phyloP scores from a whole-genome alignment of 2,797 vertebrate species.

The Hydrocynus forskahlii region DNA sequence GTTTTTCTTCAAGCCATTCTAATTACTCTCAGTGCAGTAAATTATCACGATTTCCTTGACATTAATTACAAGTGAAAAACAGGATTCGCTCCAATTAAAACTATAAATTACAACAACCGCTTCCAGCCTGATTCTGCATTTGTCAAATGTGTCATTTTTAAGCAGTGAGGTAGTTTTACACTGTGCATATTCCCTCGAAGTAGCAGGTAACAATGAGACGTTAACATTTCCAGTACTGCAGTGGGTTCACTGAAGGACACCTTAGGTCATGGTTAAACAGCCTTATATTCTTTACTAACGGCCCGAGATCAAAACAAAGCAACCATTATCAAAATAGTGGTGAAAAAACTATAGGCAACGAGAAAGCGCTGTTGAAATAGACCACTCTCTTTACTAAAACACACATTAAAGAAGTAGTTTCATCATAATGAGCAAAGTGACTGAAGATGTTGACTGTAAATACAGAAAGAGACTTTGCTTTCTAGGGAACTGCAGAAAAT shows the following conservation, averaged over 20 bases:
- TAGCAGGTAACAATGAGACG: conserved; percentile 78
- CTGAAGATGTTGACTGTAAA: conserved; percentile 29
- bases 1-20: conserved; percentile 70
- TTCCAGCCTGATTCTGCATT: conserved; percentile 51
- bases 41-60: conserved; percentile 72
- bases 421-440: conserved; percentile 24
- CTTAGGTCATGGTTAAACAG: background rate
- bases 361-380: background rate
- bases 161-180: conserved; percentile 58
- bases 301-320: background rate
- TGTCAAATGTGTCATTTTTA: conserved; percentile 53
- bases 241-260: conserved; percentile 64
- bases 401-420: background rate
- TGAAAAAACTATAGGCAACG: background rate
- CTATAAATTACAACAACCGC: conserved; percentile 72
- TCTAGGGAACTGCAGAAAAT: too few relatives aligned
- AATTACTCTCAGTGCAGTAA: conserved; percentile 73
- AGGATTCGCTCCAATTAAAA: conserved; percentile 72
- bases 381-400: background rate
- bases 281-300: conserved; percentile 23
- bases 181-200: conserved; percentile 67
- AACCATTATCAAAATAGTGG: background rate
- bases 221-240: conserved; percentile 74
- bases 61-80: conserved; percentile 65
- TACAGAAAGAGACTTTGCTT: too few relatives aligned